Evolutionary conservation across 2,113 vertebrate species (phyloP), one percentile per base, ranked within the genome.

Genomic region (Microcebus lehilahytsara): DNA sequence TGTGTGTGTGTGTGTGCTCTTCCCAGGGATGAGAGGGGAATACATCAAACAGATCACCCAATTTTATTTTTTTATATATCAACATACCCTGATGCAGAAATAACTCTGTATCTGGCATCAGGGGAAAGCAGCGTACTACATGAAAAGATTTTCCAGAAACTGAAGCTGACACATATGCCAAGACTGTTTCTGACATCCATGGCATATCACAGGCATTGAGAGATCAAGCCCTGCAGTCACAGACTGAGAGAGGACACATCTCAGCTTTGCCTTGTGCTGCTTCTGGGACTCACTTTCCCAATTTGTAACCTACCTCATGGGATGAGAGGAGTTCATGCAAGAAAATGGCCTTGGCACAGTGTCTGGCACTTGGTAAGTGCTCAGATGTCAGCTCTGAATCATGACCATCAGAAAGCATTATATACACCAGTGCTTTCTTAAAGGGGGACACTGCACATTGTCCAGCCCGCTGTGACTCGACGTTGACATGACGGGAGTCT

Each of bases 381-480:
- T 80, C 58, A 46, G 34, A 60, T 58, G 4, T 10, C 62, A 64
- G 62, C 62, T 64, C 62, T 64, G 5, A 64, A 6, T 64, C 30
- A 64, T 30, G 13, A 30, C 10, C 62, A 30, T 27, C 25, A 64
- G 60, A 30, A 64, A 64, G n/a, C 22, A 10, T 32, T 5, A 4
- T 11, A 13, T 23, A 49, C n/a, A 9, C 3, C 32, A 17, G 9
- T 22, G 17, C 8, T 49, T 22, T 89, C 49, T 80, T 69, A 25
- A 14, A 1, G 4, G 9, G 46, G 1, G 22, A 34, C 0, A 23
- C 13, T 11, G 1, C 17, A 17, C 30, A 2, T 1, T 6, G 11
- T 60, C 32, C 51, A 71, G 42, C 46, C 60, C 72, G 5, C 89
- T 49, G 53, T 2, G 37, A 81, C 14, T 60, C 53, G n/a, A 1